A percentile compares a stretch with the other conserved stretches of the same genome.
Conservation (phyloP, 2,113 vertebrate genomes). For the Ptyas mucosa region DNA sequence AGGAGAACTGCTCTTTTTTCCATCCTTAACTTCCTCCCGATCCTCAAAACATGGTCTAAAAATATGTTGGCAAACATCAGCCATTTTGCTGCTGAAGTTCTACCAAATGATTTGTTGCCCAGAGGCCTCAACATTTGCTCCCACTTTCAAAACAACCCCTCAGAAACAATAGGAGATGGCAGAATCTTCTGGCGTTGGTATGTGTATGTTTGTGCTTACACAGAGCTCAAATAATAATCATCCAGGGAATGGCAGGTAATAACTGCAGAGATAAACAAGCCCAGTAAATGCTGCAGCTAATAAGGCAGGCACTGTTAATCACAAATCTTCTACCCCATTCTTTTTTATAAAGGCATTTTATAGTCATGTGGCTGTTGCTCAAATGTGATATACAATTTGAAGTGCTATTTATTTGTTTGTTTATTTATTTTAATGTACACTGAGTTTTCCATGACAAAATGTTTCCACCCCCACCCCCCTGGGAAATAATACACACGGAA, state of each 20-base stretch:
- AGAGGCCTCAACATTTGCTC: not conserved
- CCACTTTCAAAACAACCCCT: not conserved
- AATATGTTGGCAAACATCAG: not conserved
- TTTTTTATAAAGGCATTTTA: not conserved
- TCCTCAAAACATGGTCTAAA: not conserved
- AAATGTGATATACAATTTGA: not conserved
- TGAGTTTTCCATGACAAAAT: not conserved
- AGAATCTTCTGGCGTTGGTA: not conserved
- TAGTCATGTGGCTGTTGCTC: not conserved
- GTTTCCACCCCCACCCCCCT: not conserved
- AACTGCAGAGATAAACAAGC: not conserved
- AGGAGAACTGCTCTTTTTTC: not conserved
- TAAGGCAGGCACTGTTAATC: not conserved
- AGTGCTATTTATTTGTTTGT: not conserved
- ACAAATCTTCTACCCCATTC: not conserved
- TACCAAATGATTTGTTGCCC: not conserved
- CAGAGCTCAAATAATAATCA: not conserved
- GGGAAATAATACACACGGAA: not conserved
- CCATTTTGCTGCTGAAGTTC: not conserved
- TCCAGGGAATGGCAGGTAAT: not conserved
- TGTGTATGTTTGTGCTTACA: not conserved
- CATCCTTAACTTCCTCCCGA: not conserved
- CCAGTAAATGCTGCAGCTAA: not conserved
- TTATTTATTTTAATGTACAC: not conserved
- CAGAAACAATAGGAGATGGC: not conserved